Percentiles rank a stretch among this genome's conserved stretches.
Evolutionary conservation across 2,113 vertebrate genomes (phyloP).

Genomic region (Callorhinus ursinus): DNA sequence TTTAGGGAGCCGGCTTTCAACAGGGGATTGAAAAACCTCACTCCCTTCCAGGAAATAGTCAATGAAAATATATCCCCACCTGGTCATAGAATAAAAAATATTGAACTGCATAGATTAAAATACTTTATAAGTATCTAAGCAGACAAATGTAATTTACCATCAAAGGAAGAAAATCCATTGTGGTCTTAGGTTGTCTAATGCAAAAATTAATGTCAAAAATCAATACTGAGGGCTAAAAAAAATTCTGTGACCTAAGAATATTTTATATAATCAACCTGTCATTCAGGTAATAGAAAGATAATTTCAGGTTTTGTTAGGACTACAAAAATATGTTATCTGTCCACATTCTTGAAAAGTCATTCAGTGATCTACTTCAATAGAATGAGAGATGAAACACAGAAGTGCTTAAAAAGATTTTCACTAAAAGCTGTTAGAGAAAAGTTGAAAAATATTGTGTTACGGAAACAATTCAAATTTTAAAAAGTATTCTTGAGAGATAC

Average conservation of each 20-base stretch:
- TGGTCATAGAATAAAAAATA: not conserved
- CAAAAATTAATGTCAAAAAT: not conserved
- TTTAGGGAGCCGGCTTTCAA: not conserved
- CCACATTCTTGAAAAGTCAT: not conserved
- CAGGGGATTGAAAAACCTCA: not conserved
- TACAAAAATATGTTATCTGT: not conserved
- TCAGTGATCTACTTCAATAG: not conserved
- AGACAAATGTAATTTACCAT: slow-evolving; percentile 2
- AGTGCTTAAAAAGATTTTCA: not conserved
- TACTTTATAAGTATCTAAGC: not conserved
- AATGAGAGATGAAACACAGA: not conserved
- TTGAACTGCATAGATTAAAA: not conserved
- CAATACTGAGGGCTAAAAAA: not conserved
- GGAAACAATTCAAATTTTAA: not conserved
- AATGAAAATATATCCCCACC: not conserved
- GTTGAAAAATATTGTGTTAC: not conserved
- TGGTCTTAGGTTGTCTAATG: not conserved
- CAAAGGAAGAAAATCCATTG: slow-evolving; percentile 21
- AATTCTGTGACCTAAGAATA: not conserved
- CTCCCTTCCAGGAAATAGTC: not conserved
- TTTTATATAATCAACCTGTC: not conserved
- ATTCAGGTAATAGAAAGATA: slow-evolving; percentile 36
- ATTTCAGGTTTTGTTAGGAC: not conserved
- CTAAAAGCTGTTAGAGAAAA: not conserved
- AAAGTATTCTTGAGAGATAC: not conserved